A percentile compares a stretch with the other conserved stretches of the same genome.
Evolutionary conservation across 2,113 vertebrate genomes (phyloP).

Genomic region (Tautogolabrus adspersus): DNA sequence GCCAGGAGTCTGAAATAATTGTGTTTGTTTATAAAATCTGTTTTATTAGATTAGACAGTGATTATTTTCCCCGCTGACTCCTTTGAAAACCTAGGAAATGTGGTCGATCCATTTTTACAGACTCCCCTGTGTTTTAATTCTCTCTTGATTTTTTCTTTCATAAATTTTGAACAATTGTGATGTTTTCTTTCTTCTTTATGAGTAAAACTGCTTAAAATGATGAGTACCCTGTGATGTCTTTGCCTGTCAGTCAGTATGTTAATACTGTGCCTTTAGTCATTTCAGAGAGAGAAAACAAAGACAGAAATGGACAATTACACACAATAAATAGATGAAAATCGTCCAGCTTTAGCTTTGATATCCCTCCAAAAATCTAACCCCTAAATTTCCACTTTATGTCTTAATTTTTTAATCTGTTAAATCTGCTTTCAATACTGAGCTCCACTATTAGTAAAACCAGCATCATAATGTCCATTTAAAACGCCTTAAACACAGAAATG

Average conservation of each 20-base stretch:
- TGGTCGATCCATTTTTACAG: background rate
- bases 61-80: constrained; percentile 25
- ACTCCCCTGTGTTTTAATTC: constrained; percentile 9
- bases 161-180: background rate
- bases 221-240: background rate
- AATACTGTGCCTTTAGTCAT: background rate
- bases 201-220: background rate
- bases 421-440: constrained; percentile 32
- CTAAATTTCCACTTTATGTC: background rate
- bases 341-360: background rate
- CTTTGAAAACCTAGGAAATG: background rate
- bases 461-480: constrained; percentile 14
- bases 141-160: background rate
- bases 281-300: background rate
- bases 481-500: constrained; percentile 28
- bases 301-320: background rate
- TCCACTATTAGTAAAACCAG: background rate
- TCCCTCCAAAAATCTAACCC: background rate
- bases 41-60: constrained; percentile 22
- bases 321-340: background rate
- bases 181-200: background rate
- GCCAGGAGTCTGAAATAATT: background rate
- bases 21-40: constrained; percentile 12
- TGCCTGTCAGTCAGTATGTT: background rate
- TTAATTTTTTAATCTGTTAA: constrained; percentile 29